These are phyloP conservation scores for Drosophila chauvacae DNA, from an alignment of 1,140 invertebrate genomes.

Conservation along the genomic window DNA sequence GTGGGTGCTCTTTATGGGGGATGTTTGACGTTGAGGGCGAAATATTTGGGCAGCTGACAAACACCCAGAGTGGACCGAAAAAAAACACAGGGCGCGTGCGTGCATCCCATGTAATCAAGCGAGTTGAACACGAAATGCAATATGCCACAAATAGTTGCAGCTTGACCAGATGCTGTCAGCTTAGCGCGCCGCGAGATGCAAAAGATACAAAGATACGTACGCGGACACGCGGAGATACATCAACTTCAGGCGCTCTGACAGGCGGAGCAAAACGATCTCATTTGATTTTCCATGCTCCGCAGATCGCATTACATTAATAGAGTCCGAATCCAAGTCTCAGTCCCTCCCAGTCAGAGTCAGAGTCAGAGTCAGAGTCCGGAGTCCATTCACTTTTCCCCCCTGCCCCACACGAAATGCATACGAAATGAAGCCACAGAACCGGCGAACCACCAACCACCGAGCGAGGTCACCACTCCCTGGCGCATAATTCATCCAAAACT, in stretches of 20 bases:
- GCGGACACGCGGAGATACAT: constrained; percentile 42
- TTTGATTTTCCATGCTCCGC: constrained; percentile 66
- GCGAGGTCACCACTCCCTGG: constrained; percentile 67
- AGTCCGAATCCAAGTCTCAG: constrained; percentile 9
- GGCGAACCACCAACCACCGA: constrained; percentile 51
- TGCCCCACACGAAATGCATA: constrained; percentile 32
- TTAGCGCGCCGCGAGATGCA: constrained; percentile 14
- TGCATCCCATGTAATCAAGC: constrained; percentile 25
- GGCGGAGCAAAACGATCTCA: constrained; percentile 41
- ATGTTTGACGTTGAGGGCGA: constrained; percentile 51
- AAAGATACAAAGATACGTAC: constrained; percentile 25
- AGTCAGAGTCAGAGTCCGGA: not conserved
- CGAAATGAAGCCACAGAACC: constrained; percentile 32
- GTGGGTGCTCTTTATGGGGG: constrained; percentile 6
- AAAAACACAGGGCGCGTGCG: not conserved
- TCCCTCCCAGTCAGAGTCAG: not conserved
- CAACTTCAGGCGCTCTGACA: constrained; percentile 42
- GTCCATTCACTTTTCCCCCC: constrained; percentile 47
- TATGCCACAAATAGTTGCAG: constrained; percentile 67
- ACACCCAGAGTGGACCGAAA: constrained; percentile 1
- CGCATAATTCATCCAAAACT: constrained; percentile 63
- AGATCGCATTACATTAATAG: constrained; percentile 75
- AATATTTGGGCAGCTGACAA: constrained; percentile 75
- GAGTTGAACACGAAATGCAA: constrained; percentile 54
- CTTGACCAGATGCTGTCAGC: constrained; percentile 67